phyloP scores from a whole-genome alignment of 2,113 vertebrate genomes.

The Pteronura brasiliensis region DNA sequence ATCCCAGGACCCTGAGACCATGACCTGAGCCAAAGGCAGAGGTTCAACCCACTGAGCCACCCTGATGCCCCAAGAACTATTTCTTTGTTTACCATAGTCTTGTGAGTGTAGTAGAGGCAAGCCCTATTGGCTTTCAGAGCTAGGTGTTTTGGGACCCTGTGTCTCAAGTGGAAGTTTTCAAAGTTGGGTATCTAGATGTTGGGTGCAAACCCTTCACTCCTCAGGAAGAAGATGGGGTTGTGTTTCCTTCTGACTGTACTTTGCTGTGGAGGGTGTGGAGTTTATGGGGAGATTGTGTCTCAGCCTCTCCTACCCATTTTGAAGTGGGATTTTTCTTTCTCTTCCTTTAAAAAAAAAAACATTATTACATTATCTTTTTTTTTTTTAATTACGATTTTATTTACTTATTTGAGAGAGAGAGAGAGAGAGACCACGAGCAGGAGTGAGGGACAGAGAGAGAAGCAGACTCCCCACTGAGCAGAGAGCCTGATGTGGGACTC shows the following conservation, averaged over 20 bases:
- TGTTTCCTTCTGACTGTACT: background rate
- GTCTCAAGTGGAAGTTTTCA: background rate
- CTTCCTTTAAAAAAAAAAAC: too few species aligned
- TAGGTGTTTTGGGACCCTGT: background rate
- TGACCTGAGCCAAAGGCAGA: too few species aligned
- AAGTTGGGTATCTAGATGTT: background rate
- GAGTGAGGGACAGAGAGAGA: too few species aligned
- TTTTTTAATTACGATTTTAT: too few species aligned
- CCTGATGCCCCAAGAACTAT: background rate
- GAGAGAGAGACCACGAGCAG: too few species aligned
- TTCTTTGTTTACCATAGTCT: background rate
- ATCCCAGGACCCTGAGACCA: too few species aligned
- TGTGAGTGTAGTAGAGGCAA: background rate
- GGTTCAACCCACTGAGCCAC: too few species aligned
- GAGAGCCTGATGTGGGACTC: too few species aligned
- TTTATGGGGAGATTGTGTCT: background rate
- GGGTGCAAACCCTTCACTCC: background rate
- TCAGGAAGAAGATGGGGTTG: background rate
- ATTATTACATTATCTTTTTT: too few species aligned
- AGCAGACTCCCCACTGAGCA: too few species aligned
- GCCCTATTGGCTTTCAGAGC: background rate
- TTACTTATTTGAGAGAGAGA: too few species aligned
- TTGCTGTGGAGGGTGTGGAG: background rate
- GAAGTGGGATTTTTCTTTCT: background rate
- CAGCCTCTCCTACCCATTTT: background rate